These are phyloP conservation scores for Chironomus tepperi DNA, from an alignment of 1,140 invertebrate genomes.

Conservation along the genomic window DNA sequence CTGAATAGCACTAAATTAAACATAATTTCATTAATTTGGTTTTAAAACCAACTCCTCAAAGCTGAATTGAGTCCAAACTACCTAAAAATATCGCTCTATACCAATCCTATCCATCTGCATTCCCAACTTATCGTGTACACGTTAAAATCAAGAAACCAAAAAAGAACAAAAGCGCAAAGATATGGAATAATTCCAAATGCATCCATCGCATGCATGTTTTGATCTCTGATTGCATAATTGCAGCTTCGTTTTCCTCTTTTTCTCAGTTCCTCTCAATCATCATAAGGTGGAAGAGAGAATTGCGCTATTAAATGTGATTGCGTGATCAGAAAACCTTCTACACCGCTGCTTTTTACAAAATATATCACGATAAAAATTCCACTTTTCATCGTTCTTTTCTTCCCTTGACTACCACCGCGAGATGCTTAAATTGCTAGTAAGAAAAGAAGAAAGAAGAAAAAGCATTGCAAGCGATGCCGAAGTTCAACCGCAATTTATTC, in stretches of 20 bases:
- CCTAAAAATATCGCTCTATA: too few species aligned
- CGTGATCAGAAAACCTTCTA: background rate
- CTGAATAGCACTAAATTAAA: too few species aligned
- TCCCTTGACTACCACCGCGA: background rate
- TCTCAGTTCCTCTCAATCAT: background rate
- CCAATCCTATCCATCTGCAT: too few species aligned
- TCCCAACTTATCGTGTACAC: too few species aligned
- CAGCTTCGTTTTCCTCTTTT: background rate
- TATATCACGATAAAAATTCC: background rate
- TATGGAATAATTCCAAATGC: background rate
- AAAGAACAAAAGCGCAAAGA: background rate
- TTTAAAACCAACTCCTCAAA: too few species aligned
- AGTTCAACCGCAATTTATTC: constrained; percentile 12
- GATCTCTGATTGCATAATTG: constrained; percentile 13
- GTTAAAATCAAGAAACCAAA: too few species aligned
- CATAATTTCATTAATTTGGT: too few species aligned
- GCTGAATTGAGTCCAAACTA: too few species aligned
- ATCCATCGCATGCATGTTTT: background rate
- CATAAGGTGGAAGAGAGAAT: background rate
- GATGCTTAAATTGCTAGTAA: background rate
- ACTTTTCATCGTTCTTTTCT: background rate
- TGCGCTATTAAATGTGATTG: constrained; percentile 7
- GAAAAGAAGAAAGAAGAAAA: too few species aligned
- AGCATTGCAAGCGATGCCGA: background rate
- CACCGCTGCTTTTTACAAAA: background rate